phyloP scores from a whole-genome alignment of 2,888 invertebrate genomes.

The Hypena proboscidalis region DNA sequence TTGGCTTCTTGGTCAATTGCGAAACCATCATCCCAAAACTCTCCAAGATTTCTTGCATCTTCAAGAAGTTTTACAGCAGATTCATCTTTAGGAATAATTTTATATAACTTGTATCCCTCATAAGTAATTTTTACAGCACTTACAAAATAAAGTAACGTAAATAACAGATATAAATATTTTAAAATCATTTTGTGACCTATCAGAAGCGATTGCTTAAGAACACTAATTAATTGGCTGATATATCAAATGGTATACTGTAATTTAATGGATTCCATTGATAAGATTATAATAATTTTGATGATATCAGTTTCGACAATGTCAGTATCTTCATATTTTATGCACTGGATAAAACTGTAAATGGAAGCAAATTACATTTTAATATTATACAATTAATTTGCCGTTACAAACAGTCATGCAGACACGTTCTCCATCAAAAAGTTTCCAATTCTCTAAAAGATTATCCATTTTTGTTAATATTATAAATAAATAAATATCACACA shows the following conservation, averaged over 20 bases:
- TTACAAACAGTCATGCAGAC: no score
- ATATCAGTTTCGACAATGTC: no score
- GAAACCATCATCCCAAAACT: conserved; percentile 68
- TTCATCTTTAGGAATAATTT: conserved; percentile 76
- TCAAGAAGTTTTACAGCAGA: conserved; percentile 77
- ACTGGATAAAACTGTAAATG: no score
- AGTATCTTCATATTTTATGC: no score
- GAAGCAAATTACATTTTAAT: no score
- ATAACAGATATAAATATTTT: conserved; percentile 38
- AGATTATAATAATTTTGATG: no score
- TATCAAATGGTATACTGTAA: background rate
- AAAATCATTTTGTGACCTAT: conserved; percentile 47
- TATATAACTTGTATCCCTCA: conserved; percentile 86
- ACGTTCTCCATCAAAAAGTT: no score
- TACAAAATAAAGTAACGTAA: conserved; percentile 27
- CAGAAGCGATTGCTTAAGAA: conserved; percentile 4
- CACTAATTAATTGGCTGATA: conserved; percentile 1
- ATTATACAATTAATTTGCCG: no score
- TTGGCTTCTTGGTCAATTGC: conserved; percentile 61
- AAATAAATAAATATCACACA: no score
- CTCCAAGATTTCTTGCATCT: conserved; percentile 67
- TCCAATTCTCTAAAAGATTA: no score
- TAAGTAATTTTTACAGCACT: conserved; percentile 59
- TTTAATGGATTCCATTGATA: no score
- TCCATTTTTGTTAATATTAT: no score